Conservation (phyloP, 1,140 invertebrate species). For the Sitodiplosis mosellana region DNA sequence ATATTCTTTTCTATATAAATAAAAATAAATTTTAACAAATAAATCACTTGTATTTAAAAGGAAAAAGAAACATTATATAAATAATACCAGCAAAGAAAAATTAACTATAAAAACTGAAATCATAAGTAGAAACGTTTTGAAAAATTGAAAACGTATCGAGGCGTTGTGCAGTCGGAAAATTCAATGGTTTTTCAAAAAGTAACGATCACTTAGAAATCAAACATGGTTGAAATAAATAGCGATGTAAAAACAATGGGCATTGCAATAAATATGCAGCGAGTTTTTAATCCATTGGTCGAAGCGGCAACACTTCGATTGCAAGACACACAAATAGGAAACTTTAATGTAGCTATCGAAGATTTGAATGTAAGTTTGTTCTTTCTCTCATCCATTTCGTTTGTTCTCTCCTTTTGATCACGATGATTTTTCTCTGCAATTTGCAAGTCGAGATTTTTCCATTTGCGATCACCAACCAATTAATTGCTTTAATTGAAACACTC, state of each 20-base stretch:
- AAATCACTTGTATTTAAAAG: too few relatives aligned
- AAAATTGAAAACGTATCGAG: background rate
- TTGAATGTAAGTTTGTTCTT: background rate
- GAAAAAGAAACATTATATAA: too few relatives aligned
- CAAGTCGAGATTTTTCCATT: background rate
- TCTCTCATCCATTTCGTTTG: background rate
- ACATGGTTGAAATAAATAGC: background rate
- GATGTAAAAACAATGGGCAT: background rate
- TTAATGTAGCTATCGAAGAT: background rate
- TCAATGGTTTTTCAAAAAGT: background rate
- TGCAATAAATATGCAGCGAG: background rate
- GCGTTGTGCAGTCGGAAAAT: background rate
- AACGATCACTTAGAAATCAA: background rate
- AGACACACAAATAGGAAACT: background rate
- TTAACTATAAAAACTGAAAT: background rate
- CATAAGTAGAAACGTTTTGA: background rate
- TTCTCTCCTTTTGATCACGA: background rate
- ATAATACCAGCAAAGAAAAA: background rate
- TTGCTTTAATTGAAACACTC: background rate
- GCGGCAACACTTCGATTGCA: background rate
- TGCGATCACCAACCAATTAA: background rate
- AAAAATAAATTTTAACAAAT: too few relatives aligned
- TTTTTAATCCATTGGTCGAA: background rate
- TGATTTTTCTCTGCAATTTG: background rate
- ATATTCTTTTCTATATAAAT: too few relatives aligned